Evolutionary conservation across 2,797 vertebrate genomes (phyloP).

Genomic region (Yasuhikotakia modesta): DNA sequence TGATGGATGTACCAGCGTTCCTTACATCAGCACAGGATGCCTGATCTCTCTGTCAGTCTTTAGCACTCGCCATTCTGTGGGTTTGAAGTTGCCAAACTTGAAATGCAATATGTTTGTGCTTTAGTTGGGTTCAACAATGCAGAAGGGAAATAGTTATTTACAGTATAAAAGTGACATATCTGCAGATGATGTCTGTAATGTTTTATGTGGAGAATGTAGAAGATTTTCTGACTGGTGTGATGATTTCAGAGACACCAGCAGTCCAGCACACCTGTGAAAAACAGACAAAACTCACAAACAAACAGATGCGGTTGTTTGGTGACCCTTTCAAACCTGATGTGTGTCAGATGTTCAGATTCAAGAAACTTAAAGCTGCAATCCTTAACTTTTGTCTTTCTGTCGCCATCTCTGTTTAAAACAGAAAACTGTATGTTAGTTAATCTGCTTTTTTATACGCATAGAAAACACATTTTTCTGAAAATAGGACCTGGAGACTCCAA

Average conservation of each 20-base stretch:
- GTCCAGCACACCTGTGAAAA: not conserved
- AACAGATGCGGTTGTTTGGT: not conserved
- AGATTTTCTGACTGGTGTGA: not conserved
- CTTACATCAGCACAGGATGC: constrained; percentile 12
- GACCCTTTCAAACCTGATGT: not conserved
- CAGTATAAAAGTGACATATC: constrained; percentile 7
- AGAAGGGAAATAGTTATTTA: constrained; percentile 8
- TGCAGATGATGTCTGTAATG: not conserved
- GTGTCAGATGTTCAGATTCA: not conserved
- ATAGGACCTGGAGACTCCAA: too few relatives aligned
- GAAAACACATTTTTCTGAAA: too few relatives aligned
- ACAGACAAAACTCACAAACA: not conserved
- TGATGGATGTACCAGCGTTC: constrained; percentile 34
- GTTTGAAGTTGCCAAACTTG: constrained; percentile 17
- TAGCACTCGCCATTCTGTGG: constrained; percentile 32
- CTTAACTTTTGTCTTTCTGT: too few relatives aligned
- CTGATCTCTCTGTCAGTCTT: constrained; percentile 48
- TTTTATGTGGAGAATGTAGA: not conserved
- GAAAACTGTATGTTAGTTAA: too few relatives aligned
- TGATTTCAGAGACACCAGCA: not conserved
- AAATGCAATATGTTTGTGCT: constrained; percentile 50
- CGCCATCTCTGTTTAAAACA: too few relatives aligned
- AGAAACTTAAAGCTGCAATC: too few relatives aligned
- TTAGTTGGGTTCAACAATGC: constrained; percentile 35
- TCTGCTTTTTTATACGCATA: too few relatives aligned